Percentiles rank a stretch among this genome's conserved stretches.
These are phyloP conservation scores for Callyntrura guangdongensis DNA, from an alignment of 2,888 invertebrate species.

Conservation along the genomic window DNA sequence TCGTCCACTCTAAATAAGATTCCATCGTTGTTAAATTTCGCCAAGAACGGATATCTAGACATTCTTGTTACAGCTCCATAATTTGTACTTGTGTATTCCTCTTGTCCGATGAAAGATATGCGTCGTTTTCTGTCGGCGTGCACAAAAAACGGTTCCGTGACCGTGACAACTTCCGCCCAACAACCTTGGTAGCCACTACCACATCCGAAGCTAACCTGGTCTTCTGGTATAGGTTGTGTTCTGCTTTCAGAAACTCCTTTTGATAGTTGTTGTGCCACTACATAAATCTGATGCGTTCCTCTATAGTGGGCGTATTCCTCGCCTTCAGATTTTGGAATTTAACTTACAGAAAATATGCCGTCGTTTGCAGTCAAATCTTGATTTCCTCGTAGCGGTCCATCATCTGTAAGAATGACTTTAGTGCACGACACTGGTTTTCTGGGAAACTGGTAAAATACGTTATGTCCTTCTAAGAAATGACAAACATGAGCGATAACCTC, in stretches of 20 bases:
- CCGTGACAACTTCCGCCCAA: slow-evolving; percentile 49
- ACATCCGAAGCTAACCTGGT: slow-evolving; percentile 35
- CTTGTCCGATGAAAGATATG: slow-evolving; percentile 16
- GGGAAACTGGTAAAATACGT: too few species aligned
- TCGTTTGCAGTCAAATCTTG: slow-evolving; percentile 64
- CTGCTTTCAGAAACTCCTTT: background rate
- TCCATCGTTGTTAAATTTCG: too few species aligned
- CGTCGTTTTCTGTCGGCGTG: background rate
- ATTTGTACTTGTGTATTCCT: background rate
- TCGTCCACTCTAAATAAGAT: slow-evolving; percentile 30
- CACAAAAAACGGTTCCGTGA: slow-evolving; percentile 45
- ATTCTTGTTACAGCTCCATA: slow-evolving; percentile 6
- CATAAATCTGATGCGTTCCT: slow-evolving; percentile 41
- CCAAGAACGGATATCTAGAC: too few species aligned
- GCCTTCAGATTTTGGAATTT: background rate
- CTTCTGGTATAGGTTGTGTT: background rate
- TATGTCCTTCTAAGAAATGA: background rate
- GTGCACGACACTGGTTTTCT: background rate
- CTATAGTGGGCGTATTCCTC: background rate
- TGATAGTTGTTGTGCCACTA: background rate
- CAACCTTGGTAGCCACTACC: slow-evolving; percentile 56
- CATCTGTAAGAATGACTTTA: slow-evolving; percentile 1
- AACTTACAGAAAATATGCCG: slow-evolving; percentile 65
- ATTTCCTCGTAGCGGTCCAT: background rate
- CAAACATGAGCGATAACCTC: slow-evolving; percentile 33